Evolutionary conservation across 2,888 invertebrate genomes (phyloP).

Genomic region (Drosophila colorata): DNA sequence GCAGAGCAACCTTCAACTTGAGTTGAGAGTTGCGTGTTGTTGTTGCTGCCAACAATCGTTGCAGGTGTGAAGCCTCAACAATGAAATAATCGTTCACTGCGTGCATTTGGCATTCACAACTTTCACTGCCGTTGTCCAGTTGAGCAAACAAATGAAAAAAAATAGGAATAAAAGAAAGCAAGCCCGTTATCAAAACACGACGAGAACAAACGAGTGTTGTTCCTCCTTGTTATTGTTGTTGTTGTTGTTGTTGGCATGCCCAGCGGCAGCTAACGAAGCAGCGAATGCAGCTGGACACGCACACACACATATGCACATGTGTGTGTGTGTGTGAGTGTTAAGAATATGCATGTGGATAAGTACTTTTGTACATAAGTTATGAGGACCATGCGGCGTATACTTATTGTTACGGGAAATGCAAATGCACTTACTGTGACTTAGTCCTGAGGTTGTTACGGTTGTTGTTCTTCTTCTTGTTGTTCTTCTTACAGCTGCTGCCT

Average conservation of each 20-base stretch:
- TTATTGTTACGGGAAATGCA: conserved; percentile 52
- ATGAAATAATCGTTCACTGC: conserved; percentile 39
- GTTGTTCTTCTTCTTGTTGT: conserved; percentile 6
- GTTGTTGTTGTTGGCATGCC: conserved; percentile 18
- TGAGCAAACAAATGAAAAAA: background rate
- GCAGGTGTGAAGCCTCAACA: conserved; percentile 43
- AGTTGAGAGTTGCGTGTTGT: background rate
- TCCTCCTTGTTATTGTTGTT: background rate
- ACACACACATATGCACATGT: background rate
- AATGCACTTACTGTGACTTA: conserved; percentile 67
- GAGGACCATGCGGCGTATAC: conserved; percentile 55
- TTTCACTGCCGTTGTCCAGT: conserved; percentile 36
- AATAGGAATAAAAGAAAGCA: conserved; percentile 13
- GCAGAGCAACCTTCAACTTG: background rate
- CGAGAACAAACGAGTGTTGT: conserved; percentile 1
- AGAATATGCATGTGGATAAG: background rate
- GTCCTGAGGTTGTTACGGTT: conserved; percentile 45
- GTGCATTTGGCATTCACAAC: conserved; percentile 47
- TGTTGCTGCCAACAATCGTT: conserved; percentile 10
- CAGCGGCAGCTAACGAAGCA: conserved; percentile 36
- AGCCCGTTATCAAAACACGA: conserved; percentile 11
- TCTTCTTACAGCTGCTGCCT: conserved; percentile 22
- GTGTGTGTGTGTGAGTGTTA: background rate
- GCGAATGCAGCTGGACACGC: conserved; percentile 35
- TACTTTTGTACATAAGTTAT: conserved; percentile 30